These are phyloP conservation scores for Euura lappo DNA, from an alignment of 1,140 invertebrate genomes.

Conservation along the genomic window DNA sequence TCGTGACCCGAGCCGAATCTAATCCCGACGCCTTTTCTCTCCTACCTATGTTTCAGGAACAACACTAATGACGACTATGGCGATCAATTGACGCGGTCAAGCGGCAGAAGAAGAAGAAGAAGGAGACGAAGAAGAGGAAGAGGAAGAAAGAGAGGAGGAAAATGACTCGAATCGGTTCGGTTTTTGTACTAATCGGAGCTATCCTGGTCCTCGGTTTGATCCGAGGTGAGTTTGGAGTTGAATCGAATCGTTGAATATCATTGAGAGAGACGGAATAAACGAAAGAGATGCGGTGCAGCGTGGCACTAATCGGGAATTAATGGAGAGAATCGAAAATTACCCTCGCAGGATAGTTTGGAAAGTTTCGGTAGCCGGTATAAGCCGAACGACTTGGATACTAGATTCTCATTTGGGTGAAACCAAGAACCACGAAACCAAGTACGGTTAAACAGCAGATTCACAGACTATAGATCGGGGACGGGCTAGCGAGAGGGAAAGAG, in stretches of 20 bases:
- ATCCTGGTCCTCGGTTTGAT: conserved; percentile 55
- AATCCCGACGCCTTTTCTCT: background rate
- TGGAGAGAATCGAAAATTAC: background rate
- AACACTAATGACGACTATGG: conserved; percentile 42
- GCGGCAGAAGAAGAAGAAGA: too few relatives aligned
- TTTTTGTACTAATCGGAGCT: conserved; percentile 58
- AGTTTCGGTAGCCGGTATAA: background rate
- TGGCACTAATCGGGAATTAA: too few relatives aligned
- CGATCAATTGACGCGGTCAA: conserved; percentile 52
- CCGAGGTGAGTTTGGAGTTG: conserved; percentile 43
- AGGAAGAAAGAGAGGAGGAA: conserved; percentile 36
- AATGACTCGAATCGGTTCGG: conserved; percentile 56
- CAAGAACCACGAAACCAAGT: too few relatives aligned
- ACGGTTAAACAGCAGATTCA: too few relatives aligned
- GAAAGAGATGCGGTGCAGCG: too few relatives aligned
- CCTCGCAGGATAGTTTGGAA: background rate
- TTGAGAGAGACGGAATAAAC: too few relatives aligned
- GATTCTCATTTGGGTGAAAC: too few relatives aligned
- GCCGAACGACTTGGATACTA: too few relatives aligned
- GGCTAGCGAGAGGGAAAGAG: too few relatives aligned
- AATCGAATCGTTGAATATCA: too few relatives aligned
- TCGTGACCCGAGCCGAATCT: too few relatives aligned
- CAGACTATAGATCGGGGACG: too few relatives aligned
- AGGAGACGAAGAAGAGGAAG: background rate
- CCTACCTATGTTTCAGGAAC: conserved; percentile 33